phyloP scores from a whole-genome alignment of 2,113 vertebrate species.

The Oplegnathus fasciatus region DNA sequence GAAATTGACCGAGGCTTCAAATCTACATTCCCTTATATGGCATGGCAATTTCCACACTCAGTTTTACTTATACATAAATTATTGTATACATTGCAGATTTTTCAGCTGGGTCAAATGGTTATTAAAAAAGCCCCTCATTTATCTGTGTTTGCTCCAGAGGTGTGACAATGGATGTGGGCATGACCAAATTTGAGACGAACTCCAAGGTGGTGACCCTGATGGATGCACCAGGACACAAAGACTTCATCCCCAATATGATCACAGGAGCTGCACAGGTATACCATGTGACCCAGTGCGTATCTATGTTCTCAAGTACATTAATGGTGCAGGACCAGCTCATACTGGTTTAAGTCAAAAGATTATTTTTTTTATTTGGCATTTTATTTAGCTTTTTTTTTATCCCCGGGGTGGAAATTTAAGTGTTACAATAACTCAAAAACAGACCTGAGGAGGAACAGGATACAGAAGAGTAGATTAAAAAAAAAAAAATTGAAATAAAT shows the following conservation, averaged over 20 bases:
- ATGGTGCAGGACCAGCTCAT: neutral
- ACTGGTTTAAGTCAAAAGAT: neutral
- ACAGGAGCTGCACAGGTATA: constrained; percentile 98
- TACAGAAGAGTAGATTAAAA: neutral
- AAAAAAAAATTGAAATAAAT: neutral
- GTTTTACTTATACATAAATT: neutral
- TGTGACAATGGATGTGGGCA: constrained; percentile 98
- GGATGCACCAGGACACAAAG: constrained; percentile 98
- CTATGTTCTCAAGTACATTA: neutral
- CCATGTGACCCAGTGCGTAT: neutral
- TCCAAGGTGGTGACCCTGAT: constrained; percentile 97
- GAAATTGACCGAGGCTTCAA: neutral
- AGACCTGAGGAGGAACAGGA: neutral
- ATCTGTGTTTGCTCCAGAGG: constrained; percentile 86
- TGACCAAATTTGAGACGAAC: constrained; percentile 97
- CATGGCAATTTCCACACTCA: neutral
- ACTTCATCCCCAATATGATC: constrained; percentile 99
- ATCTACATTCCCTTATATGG: constrained; percentile 1
- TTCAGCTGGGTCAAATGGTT: neutral
- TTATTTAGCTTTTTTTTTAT: neutral
- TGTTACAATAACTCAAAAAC: neutral
- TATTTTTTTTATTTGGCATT: neutral
- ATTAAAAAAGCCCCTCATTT: neutral
- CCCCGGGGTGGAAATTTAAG: neutral
- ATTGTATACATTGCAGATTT: neutral